Evolutionary conservation across 1,140 invertebrate genomes (phyloP).

Genomic region (Drosophila ficusphila): DNA sequence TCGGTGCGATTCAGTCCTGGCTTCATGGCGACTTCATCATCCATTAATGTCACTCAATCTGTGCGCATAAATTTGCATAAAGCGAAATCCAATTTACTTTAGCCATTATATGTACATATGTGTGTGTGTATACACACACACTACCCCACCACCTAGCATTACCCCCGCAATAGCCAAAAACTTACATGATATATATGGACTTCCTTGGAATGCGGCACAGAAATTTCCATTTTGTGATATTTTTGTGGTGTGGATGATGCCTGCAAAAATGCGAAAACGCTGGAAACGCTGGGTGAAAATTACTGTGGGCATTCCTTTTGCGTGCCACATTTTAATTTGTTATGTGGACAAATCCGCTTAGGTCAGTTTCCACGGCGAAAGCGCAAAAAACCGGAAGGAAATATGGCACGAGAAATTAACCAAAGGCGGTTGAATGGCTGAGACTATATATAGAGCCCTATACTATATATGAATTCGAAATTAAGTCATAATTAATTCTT

Average conservation of each 20-base stretch:
- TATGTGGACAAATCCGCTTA: conserved; percentile 24
- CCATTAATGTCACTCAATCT: conserved; percentile 81
- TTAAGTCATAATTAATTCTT: no score
- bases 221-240: conserved; percentile 49
- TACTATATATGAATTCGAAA: no score
- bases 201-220: conserved; percentile 29
- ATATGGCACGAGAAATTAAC: conserved; percentile 29
- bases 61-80: conserved; percentile 81
- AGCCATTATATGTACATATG: conserved; percentile 31
- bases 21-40: conserved; percentile 72
- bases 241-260: no score
- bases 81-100: conserved; percentile 75
- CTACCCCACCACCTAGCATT: conserved; percentile 9
- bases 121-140: not conserved
- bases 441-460: no score
- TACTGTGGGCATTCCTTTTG: conserved; percentile 19
- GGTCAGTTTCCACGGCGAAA: conserved; percentile 2
- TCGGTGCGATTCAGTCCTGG: conserved; percentile 25
- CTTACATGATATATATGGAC: conserved; percentile 14
- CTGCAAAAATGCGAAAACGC: conserved; percentile 13
- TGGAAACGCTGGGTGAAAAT: not conserved
- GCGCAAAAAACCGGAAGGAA: conserved; percentile 3
- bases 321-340: conserved; percentile 71
- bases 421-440: not conserved
- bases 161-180: not conserved